Evolutionary conservation across 2,113 vertebrate genomes (phyloP).

Genomic region (Mormoops blainvillei): DNA sequence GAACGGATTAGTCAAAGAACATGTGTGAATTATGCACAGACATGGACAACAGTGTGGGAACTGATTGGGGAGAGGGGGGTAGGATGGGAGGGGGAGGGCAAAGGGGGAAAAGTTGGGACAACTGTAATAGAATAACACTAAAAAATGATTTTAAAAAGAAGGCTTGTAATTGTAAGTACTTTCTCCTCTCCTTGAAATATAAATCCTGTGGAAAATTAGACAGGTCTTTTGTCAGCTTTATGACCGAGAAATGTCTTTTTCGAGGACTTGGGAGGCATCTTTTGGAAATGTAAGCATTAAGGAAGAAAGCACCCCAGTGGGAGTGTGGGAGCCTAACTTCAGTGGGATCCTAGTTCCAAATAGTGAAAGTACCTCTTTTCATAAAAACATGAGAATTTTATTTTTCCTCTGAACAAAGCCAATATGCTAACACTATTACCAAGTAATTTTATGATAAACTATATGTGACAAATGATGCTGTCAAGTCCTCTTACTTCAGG

Average conservation of each 20-base stretch:
- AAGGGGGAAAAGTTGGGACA: no score
- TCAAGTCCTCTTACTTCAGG: background rate
- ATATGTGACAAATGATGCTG: background rate
- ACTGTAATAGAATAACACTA: no score
- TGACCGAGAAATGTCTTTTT: background rate
- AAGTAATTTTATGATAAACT: background rate
- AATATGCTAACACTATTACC: background rate
- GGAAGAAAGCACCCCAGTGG: fast-evolving
- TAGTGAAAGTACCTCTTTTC: background rate
- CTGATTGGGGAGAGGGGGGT: no score
- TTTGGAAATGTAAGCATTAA: background rate
- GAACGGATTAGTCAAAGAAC: no score
- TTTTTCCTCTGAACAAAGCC: background rate
- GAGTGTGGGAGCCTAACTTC: background rate
- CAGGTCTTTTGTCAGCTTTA: background rate
- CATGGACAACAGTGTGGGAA: no score
- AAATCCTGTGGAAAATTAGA: background rate
- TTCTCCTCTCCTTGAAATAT: background rate
- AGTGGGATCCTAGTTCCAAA: background rate
- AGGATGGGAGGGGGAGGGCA: no score
- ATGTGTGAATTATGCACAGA: no score
- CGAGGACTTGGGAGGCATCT: background rate
- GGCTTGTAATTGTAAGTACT: background rate
- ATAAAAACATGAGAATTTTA: background rate
- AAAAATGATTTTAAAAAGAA: no score